These are phyloP conservation scores for Microtus ochrogaster DNA, from an alignment of 2,113 vertebrate genomes.

Conservation along the genomic window DNA sequence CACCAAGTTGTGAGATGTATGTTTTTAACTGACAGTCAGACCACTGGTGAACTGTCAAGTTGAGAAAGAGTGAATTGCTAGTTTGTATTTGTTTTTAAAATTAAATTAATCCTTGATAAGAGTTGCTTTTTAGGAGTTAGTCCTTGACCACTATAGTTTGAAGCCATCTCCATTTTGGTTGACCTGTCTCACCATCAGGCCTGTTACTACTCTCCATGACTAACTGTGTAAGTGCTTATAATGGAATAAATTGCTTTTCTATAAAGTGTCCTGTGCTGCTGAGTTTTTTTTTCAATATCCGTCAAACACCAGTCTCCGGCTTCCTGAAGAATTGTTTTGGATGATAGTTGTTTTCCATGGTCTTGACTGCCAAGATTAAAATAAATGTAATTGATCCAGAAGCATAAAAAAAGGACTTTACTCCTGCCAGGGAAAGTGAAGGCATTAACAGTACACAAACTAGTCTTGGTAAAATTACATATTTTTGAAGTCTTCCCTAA, in stretches of 20 bases:
- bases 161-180: no score
- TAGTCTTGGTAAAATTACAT: slow-evolving; percentile 57
- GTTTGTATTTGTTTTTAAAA: no score
- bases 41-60: no score
- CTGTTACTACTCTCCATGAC: slow-evolving; percentile 83
- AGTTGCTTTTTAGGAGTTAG: no score
- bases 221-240: slow-evolving; percentile 87
- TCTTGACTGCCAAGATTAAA: slow-evolving; percentile 55
- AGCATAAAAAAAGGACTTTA: slow-evolving; percentile 56
- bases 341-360: slow-evolving; percentile 13
- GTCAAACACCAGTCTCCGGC: slow-evolving; percentile 2
- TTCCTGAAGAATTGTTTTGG: not conserved
- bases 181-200: slow-evolving; percentile 81
- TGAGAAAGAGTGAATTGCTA: no score
- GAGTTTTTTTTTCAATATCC: slow-evolving; percentile 64
- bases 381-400: slow-evolving; percentile 66
- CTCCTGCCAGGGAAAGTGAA: slow-evolving; percentile 57
- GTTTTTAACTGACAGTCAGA: no score
- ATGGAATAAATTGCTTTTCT: slow-evolving; percentile 90
- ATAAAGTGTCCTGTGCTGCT: slow-evolving; percentile 70
- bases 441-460: slow-evolving; percentile 28
- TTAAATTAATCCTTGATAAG: no score
- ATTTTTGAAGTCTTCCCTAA: slow-evolving; percentile 21
- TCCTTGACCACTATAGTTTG: no score
- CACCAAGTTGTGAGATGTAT: no score